Conservation (phyloP, 2,797 vertebrate genomes). For the Clarias pachynema region DNA sequence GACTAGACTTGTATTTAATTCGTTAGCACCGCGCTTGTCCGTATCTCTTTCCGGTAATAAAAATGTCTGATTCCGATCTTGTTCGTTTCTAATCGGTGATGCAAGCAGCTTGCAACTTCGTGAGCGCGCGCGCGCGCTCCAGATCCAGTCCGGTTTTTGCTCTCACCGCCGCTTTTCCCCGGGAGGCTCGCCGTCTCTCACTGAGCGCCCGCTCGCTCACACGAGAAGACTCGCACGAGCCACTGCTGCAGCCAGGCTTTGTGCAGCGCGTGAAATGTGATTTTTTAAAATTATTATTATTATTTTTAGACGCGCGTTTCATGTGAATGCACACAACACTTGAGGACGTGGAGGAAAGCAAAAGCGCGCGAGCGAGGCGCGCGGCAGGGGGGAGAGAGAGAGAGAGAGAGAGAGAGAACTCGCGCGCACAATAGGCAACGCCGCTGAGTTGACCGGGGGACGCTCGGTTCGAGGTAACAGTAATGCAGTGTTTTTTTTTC, state of each 20-base stretch:
- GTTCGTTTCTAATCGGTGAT: conserved; percentile 39
- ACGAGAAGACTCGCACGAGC: conserved; percentile 33
- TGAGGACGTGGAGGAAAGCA: conserved; percentile 8
- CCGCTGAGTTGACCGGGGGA: conserved; percentile 44
- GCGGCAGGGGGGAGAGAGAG: conserved; percentile 6
- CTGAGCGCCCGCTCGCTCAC: background rate
- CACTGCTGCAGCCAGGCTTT: conserved; percentile 28
- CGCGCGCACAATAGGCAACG: conserved; percentile 66
- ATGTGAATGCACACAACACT: conserved; percentile 29
- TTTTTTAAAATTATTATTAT: too few relatives aligned
- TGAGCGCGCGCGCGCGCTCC: background rate
- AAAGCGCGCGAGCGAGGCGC: conserved; percentile 51
- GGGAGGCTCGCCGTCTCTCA: background rate
- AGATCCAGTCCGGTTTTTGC: conserved; percentile 62
- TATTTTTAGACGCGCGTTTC: background rate
- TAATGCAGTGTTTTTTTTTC: background rate
- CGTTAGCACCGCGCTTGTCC: background rate
- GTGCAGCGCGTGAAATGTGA: conserved; percentile 20
- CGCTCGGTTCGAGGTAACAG: conserved; percentile 38
- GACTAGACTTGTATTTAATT: too few relatives aligned
- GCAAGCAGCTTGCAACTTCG: conserved; percentile 51
- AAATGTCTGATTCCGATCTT: background rate
- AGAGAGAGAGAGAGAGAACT: conserved; percentile 32
- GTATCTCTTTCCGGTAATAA: background rate
- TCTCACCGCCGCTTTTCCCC: background rate